Base-by-base conservation (phyloP, 1,140 invertebrate genomes). In the Drosophila repleta region DNA sequence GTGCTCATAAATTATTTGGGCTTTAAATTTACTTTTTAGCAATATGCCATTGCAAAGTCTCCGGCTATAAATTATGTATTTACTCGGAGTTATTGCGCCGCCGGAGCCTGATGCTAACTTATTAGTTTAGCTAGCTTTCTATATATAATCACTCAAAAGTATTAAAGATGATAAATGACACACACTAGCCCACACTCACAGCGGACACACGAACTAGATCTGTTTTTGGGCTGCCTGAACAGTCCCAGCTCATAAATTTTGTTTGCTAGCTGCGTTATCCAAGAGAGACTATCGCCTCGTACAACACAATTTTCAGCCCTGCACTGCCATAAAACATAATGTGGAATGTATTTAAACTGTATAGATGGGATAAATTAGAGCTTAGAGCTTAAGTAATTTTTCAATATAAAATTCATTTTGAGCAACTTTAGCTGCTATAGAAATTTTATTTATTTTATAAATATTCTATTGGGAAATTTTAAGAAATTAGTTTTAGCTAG, bases 131-230 rank as follows among this genome's bases (percentile, higher is more conserved):
- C 57, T 62, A 52, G 69, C 69, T 73, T 71, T 77, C 68, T 77
- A 65, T 78, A 65, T 78, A 84, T 84, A 84, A 84, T 84, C 81
- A 84, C 82, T 84, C 81, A 87, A 65, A 81, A 65, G 77, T 79
- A 84, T 84, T 84, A 87, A 87, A 85, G 62, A 81, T 84, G 82
- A 84, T 81, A 87, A 87, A 84, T 81, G 82, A 61, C 67, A 56
- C 13, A 51, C 49, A 29, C 21, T 32, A 39, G 20, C 29, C 4
- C 17, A 11, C 17, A 37, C 17, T 18, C 37, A 8, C 15, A 56
- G 39, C 45, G 39, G n/a, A 29, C 55, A 57, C 39, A 17, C 6
- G n/a, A 46, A 60, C 24, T 41, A 17, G 17, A 43, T 43, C 35
- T 20, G 49, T 46, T 10, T 52, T 37, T 45, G 13, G 26, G 13